Conservation (phyloP, 2,888 invertebrate species). For the Andrena haemorrhoa region DNA sequence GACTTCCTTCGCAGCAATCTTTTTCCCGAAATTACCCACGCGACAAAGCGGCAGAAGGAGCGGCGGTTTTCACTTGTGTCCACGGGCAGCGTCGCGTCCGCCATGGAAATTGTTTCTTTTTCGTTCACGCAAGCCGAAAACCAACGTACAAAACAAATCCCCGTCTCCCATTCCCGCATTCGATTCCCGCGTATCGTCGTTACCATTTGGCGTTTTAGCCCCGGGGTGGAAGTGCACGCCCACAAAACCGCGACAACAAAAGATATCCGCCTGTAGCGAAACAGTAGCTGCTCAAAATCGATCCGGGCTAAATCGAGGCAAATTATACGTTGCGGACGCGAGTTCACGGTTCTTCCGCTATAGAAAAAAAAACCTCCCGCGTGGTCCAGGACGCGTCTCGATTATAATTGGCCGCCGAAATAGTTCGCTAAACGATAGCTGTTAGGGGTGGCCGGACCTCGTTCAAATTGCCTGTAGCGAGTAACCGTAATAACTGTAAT, state of each 20-base stretch:
- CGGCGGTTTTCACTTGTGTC: conserved; percentile 48
- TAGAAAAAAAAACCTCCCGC: conserved; percentile 52
- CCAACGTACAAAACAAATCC: conserved; percentile 72
- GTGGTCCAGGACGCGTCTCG: conserved; percentile 37
- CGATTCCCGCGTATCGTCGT: conserved; percentile 75
- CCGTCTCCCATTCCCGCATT: conserved; percentile 73
- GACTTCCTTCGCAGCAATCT: conserved; percentile 54
- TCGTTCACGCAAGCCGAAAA: conserved; percentile 54
- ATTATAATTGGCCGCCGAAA: conserved; percentile 54
- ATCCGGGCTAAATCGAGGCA: conserved; percentile 79
- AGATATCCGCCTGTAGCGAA: conserved; percentile 84
- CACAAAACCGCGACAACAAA: conserved; percentile 82
- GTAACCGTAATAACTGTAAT: conserved; percentile 22
- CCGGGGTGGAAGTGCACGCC: conserved; percentile 81
- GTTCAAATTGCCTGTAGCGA: conserved; percentile 10
- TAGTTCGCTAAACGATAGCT: conserved; percentile 16
- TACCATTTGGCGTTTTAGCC: conserved; percentile 83
- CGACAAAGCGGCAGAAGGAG: conserved; percentile 62
- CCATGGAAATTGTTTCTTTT: conserved; percentile 67
- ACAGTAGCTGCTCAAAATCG: conserved; percentile 83
- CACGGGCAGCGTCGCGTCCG: conserved; percentile 53
- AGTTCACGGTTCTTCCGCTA: conserved; percentile 74
- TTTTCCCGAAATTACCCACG: conserved; percentile 48
- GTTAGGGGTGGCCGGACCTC: conserved; percentile 28
- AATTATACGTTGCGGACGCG: conserved; percentile 83